A percentile compares a stretch with the other conserved stretches of the same genome.
Evolutionary conservation across 2,888 invertebrate species (phyloP).

Genomic region (Adineta ricciae): DNA sequence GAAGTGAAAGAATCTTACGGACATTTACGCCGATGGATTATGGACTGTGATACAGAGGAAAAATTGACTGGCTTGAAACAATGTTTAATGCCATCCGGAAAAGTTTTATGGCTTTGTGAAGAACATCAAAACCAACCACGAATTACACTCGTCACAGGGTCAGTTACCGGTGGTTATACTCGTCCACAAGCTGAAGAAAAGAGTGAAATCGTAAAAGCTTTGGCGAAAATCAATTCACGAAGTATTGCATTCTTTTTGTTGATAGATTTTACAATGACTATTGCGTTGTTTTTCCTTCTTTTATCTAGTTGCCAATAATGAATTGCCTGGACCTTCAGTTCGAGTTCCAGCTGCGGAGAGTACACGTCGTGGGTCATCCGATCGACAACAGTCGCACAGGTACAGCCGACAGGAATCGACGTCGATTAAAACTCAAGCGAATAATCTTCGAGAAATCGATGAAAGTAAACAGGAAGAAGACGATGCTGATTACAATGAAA

Average conservation of each 20-base stretch:
- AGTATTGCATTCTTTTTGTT: not conserved
- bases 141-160: constrained; percentile 35
- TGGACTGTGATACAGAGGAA: not conserved
- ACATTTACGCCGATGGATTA: not conserved
- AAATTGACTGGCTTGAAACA: constrained; percentile 35
- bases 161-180: constrained; percentile 9
- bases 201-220: not conserved
- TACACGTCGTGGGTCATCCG: not conserved
- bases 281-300: not conserved
- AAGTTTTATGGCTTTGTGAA: constrained; percentile 43
- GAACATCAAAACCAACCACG: constrained; percentile 40
- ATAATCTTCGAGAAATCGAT: not conserved
- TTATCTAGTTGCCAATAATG: not conserved
- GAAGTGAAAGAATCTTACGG: not conserved
- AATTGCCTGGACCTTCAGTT: not conserved
- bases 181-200: constrained; percentile 29
- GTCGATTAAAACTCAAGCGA: not conserved
- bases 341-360: not conserved
- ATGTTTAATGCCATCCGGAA: constrained; percentile 42
- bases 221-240: not conserved
- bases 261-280: too few relatives aligned
- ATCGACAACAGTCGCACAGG: not conserved
- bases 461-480: not conserved
- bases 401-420: not conserved
- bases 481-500: not conserved